A percentile compares a stretch with the other conserved stretches of the same genome.
Conservation (phyloP, 2,888 invertebrate genomes). For the Ditula angustiorana region DNA sequence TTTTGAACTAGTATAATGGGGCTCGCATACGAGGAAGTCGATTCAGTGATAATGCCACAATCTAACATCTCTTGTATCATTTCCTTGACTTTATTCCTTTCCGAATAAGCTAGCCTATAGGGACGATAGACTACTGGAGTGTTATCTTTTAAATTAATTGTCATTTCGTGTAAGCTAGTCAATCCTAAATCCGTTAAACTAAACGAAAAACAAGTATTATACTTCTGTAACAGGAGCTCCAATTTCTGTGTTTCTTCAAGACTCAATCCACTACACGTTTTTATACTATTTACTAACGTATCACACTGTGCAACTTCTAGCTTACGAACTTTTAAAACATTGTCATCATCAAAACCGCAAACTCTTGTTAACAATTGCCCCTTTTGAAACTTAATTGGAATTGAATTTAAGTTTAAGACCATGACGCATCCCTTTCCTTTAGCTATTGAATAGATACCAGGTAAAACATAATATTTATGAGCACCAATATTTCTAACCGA, state of each 20-base stretch:
- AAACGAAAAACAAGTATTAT: constrained; percentile 28
- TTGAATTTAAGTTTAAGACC: constrained; percentile 5
- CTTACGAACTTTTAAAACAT: neutral
- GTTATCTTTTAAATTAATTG: constrained; percentile 31
- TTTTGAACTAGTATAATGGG: constrained; percentile 46
- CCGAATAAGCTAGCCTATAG: constrained; percentile 37
- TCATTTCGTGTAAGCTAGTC: constrained; percentile 36
- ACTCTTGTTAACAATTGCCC: constrained; percentile 13
- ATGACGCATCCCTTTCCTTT: constrained; percentile 13
- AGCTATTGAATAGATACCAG: constrained; percentile 9
- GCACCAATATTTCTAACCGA: constrained; percentile 11
- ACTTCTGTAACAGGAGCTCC: constrained; percentile 10
- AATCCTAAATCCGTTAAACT: constrained; percentile 22
- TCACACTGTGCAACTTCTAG: neutral
- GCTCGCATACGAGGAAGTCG: constrained; percentile 44
- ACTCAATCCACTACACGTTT: neutral
- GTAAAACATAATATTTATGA: constrained; percentile 10
- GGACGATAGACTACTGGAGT: constrained; percentile 40
- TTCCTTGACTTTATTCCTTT: constrained; percentile 28
- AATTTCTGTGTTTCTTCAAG: constrained; percentile 8
- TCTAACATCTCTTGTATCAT: constrained; percentile 48
- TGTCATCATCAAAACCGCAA: neutral
- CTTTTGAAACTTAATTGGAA: constrained; percentile 2
- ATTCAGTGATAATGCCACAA: constrained; percentile 42
- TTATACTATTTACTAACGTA: neutral